These are phyloP conservation scores for Nerophis lumbriciformis DNA, from an alignment of 2,113 vertebrate species.

Conservation along the genomic window DNA sequence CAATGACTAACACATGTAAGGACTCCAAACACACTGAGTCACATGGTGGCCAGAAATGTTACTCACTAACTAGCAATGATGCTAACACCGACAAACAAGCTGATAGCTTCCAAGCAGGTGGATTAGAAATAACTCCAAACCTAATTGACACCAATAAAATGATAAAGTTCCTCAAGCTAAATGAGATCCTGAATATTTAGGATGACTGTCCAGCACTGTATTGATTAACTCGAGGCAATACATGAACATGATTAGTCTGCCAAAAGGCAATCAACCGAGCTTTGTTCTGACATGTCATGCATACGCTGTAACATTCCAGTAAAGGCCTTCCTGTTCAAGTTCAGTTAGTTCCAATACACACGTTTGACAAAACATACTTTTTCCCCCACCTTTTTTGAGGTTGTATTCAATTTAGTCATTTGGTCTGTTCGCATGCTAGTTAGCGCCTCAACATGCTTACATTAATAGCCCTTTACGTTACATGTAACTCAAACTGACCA, in stretches of 20 bases:
- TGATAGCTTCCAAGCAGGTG: background rate
- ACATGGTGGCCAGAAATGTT: too few species aligned
- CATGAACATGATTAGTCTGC: background rate
- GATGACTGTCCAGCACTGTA: background rate
- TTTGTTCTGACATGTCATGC: constrained; percentile 48
- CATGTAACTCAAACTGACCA: too few species aligned
- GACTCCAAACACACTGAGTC: too few species aligned
- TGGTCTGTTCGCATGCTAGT: too few species aligned
- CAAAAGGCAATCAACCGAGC: constrained; percentile 4
- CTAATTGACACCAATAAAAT: background rate
- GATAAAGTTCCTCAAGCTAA: background rate
- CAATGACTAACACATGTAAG: background rate
- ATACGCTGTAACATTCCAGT: constrained; percentile 37
- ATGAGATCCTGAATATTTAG: background rate
- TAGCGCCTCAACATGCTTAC: too few species aligned
- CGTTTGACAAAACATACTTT: background rate
- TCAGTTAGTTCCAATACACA: background rate
- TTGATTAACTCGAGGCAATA: background rate
- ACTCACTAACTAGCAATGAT: too few species aligned
- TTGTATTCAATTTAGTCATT: too few species aligned
- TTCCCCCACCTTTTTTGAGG: too few species aligned
- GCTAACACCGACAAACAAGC: background rate
- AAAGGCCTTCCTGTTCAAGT: constrained; percentile 5
- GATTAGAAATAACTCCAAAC: too few species aligned
- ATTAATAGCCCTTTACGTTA: too few species aligned